These are phyloP conservation scores for Daktulosphaira vitifoliae DNA, from an alignment of 1,140 invertebrate genomes.

Conservation along the genomic window DNA sequence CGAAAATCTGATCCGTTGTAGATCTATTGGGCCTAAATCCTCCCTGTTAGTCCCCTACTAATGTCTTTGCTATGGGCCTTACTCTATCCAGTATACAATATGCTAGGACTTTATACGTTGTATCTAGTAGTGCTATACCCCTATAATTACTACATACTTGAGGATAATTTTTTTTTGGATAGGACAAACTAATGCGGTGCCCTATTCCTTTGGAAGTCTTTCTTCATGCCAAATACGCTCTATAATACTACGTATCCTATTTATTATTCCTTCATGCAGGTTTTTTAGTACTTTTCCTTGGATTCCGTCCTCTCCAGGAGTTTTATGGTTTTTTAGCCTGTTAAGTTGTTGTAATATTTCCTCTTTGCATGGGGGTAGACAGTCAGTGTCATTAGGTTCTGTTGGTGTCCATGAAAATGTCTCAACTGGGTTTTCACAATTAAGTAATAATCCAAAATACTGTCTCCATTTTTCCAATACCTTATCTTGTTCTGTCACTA, in stretches of 20 bases:
- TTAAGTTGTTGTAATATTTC: constrained; percentile 19
- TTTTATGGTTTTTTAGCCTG: constrained; percentile 25
- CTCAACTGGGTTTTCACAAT: background rate
- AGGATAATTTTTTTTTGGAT: constrained; percentile 35
- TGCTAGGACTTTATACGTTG: constrained; percentile 31
- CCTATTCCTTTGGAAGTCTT: constrained; percentile 6
- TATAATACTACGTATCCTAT: background rate
- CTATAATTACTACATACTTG: background rate
- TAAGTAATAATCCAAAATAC: background rate
- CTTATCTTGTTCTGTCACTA: background rate
- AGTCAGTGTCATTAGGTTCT: background rate
- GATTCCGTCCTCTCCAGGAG: constrained; percentile 14
- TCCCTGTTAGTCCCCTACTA: constrained; percentile 33
- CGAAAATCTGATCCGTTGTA: constrained; percentile 13
- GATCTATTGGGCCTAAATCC: constrained; percentile 33
- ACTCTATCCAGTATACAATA: constrained; percentile 30
- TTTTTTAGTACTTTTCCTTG: constrained; percentile 14
- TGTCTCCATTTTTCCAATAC: background rate
- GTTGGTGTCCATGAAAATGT: background rate
- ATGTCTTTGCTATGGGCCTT: constrained; percentile 6
- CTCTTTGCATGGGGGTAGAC: background rate
- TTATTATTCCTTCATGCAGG: background rate
- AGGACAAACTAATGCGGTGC: background rate
- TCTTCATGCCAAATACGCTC: constrained; percentile 3
- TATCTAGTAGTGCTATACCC: too few relatives aligned